Evolutionary conservation across 2,888 invertebrate genomes (phyloP), one percentile per base, ranked within the genome.

Genomic region (Meta bourneti): DNA sequence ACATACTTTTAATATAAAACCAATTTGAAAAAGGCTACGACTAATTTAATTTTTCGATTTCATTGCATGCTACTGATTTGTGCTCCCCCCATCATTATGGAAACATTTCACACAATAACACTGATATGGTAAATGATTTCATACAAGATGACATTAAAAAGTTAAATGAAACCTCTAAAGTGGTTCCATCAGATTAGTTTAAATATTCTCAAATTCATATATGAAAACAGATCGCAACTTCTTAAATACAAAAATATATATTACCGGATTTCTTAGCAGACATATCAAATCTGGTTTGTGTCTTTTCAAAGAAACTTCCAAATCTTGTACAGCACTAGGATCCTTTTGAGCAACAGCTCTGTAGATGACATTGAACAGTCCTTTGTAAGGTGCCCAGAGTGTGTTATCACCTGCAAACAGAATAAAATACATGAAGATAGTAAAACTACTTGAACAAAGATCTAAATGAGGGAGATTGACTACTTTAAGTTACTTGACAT

Each of bases 201-300:
- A 34, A 34, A 34, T 34, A 34, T 34, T 34, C 34, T 34, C 4
- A 34, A 34, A 34, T 34, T 34, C 34, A 34, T 1, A 4, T 34
- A 34, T 34, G 34, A 34, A 34, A 34, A 34, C 34, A 34, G 4
- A 34, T 34, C 34, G 34, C 34, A 34, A 34, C 4, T 34, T 34
- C 4, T 4, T 34, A 34, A 34, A 34, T 34, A 4, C 34, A 34
- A 34, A 9, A 9, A 49, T n/a, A 19, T n/a, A 19, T 95, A 96
- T 96, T 96, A 98, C 98, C 94, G 98, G 97, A 95, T 98, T 98
- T 94, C 97, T 97, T 79, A 98, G 95, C 6, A 98, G 95, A 11
- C 97, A 96, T 34, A 97, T 96, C 94, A 99, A 98, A 94, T 97
- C 97, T 94, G 98, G 97, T 94, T 98, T 97, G 94, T 98, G 97